Base-by-base conservation (phyloP, 1,140 invertebrate genomes). In the Drosophila tristis region DNA sequence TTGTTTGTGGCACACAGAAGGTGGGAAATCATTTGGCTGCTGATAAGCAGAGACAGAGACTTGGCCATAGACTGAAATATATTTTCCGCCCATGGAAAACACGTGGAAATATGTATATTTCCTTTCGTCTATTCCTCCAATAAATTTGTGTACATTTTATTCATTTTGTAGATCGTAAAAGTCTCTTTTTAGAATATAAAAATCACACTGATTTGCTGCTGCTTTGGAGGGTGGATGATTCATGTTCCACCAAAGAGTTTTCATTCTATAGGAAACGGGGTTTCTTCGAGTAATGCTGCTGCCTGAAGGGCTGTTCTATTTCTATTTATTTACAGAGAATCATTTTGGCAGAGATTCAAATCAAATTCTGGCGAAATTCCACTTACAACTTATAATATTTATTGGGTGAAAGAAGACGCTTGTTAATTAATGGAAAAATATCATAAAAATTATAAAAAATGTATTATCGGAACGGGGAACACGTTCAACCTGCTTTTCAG, bases 401-500 rank as follows among this genome's bases (percentile, higher is more conserved):
- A 39, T 39, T 39, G 11, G 11, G 11, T 39, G 2, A 39, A 39
- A 11, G 4, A 39, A 39, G 11, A 13, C 35, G 4, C 11, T 11
- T 2, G 4, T 39, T 39, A 13, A 23, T 51, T 39, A 70, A 29
- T 70, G 51, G 45, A 58, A 58, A 70, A 71, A 67, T 55, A 66
- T 66, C 29, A 13, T 15, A 44, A 39, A 74, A 39, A 49, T 35
- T 48, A 54, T 42, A 42, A 48, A 43, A 43, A 45, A 60, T 59
- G 25, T 55, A 60, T 66, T 50, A 45, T 15, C 62, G 23, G 2
- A 26, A 39, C 8, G 23, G 35, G 50, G 59, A 86, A 80, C 81
- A 67, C 58, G 81, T 86, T 74, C 50, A 58, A 86, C 81, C 81
- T 63, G 81, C 78, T 85, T 80, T 39, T 77, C 45, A 47, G 49